Base-by-base conservation (phyloP, 1,140 invertebrate species). In the Metaphire vulgaris region DNA sequence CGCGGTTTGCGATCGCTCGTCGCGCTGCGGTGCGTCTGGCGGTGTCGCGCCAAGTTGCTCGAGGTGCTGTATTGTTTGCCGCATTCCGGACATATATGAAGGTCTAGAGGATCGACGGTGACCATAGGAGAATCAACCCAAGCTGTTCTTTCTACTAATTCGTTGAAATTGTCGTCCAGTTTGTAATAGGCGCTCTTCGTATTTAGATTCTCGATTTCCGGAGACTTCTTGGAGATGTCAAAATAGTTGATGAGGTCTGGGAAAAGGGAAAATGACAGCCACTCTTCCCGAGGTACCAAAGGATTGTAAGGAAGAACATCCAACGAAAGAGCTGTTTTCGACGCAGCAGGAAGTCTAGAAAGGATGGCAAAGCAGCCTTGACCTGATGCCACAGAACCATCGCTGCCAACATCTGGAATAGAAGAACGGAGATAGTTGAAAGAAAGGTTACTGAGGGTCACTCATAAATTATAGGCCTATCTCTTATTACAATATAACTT, bases 51-150 rank as follows among this genome's bases (percentile, higher is more conserved):
- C 33, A 86, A 77, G 80, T 86, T 86, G 77, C 84, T 86, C 1
- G 84, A 85, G 1, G 85, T 85, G 77, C 84, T 86, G 81, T 86
- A 86, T 0, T 80, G 79, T 75, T 86, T 86, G 1, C 83, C 85
- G 77, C 85, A 86, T 66, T 86, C 85, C 30, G 79, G 72, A 76
- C 85, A 86, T n/a, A 78, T 77, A 78, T 83, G 80, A 28, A 34
- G 29, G 33, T 73, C 72, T n/a, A 41, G 2, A 6, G 21, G 30
- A 6, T 69, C n/a, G 67, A 28, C 2, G 2, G 67, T 14, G 14
- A 14, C n/a, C 2, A 14, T 14, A 2, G 30, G 30, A 26, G 67
- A 6, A 6, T 28, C n/a, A 69, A 6, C n/a, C n/a, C n/a, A 28
- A 12, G 6, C 28, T 14, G 14, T 65, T 26, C 67, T 69, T 31